phyloP scores from a whole-genome alignment of 2,888 invertebrate genomes.

The Steinernema carpocapsae region DNA sequence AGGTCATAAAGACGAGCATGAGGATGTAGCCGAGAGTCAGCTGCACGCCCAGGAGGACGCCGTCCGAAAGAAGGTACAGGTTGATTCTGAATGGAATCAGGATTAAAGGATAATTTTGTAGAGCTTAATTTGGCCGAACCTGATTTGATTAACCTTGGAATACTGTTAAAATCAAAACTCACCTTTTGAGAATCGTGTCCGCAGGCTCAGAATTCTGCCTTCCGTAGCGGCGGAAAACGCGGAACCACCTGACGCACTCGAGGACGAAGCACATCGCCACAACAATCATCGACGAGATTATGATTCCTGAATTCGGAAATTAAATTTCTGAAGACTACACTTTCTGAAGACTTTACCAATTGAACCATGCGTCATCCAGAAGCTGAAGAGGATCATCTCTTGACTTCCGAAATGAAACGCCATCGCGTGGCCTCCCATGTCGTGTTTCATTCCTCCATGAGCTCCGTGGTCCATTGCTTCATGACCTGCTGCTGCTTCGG shows the following conservation, averaged over 20 bases:
- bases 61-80: conserved; percentile 48
- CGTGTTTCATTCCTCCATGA: background rate
- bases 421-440: conserved; percentile 41
- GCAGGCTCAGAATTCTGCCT: background rate
- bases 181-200: conserved; percentile 16
- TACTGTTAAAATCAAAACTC: background rate
- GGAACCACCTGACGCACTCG: conserved; percentile 60
- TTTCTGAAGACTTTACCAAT: conserved; percentile 44
- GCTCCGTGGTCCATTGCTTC: no score
- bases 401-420: conserved; percentile 50
- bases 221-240: conserved; percentile 48
- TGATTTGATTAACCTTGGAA: no score
- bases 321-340: no score
- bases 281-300: conserved; percentile 58
- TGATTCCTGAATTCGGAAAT: conserved; percentile 54
- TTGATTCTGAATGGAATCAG: conserved; percentile 36
- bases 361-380: conserved; percentile 58
- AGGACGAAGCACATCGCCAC: conserved; percentile 54
- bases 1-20: conserved; percentile 69
- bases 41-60: conserved; percentile 55
- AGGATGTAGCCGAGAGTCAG: conserved; percentile 59
- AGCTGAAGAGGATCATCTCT: conserved; percentile 63
- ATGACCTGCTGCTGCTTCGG: background rate
- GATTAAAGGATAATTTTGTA: background rate
- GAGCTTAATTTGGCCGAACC: no score